Evolutionary conservation across 2,888 invertebrate species (phyloP).

Genomic region (Craniophora ligustri): DNA sequence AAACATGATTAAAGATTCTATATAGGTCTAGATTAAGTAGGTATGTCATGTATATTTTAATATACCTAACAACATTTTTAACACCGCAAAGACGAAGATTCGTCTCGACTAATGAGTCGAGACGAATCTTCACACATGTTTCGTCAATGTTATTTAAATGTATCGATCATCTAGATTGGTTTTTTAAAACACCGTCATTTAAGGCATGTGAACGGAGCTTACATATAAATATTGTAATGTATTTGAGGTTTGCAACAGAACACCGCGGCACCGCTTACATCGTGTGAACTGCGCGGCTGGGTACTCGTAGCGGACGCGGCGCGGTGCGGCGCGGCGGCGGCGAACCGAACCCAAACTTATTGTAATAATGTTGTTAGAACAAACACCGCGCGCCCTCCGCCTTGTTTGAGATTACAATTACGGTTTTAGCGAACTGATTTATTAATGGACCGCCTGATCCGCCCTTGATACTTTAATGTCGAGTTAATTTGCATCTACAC

Average conservation of each 20-base stretch:
- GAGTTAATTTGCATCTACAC: constrained; percentile 80
- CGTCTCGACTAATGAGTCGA: too few species aligned
- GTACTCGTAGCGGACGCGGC: constrained; percentile 36
- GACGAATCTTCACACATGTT: too few species aligned
- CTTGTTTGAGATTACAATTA: constrained; percentile 89
- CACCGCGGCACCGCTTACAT: constrained; percentile 44
- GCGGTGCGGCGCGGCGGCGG: constrained; percentile 61
- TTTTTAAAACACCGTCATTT: not conserved
- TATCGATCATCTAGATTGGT: too few species aligned
- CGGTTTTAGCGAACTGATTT: constrained; percentile 89
- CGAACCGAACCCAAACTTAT: constrained; percentile 84
- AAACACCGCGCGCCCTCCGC: constrained; percentile 83
- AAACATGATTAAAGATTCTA: too few species aligned
- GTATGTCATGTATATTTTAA: too few species aligned
- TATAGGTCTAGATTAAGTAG: too few species aligned
- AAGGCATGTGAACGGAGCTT: not conserved
- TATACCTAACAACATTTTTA: too few species aligned
- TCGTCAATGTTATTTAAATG: too few species aligned
- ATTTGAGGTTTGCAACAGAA: constrained; percentile 43
- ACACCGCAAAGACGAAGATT: too few species aligned
- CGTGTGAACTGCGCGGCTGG: constrained; percentile 73
- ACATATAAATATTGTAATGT: constrained; percentile 17
- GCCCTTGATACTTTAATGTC: constrained; percentile 87
- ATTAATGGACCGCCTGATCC: constrained; percentile 88
- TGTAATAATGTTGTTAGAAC: constrained; percentile 88